Percentiles rank a stretch among this genome's conserved stretches.
phyloP scores from a whole-genome alignment of 2,113 vertebrate genomes.

The Barnardius zonarius region DNA sequence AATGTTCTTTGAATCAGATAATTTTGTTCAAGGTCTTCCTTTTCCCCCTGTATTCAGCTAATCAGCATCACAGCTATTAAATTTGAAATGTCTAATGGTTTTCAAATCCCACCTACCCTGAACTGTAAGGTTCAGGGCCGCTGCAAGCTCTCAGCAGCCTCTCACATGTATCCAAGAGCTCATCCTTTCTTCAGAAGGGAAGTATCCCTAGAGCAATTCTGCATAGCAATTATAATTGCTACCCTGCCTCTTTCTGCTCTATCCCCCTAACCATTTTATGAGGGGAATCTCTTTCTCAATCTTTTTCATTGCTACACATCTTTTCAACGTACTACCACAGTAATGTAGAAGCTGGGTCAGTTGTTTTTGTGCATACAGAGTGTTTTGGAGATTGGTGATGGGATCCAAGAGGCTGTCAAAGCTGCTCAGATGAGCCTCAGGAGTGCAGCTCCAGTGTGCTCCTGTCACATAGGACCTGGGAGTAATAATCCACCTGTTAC shows the following conservation, averaged over 20 bases:
- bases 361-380: background rate
- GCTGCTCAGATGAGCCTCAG: background rate
- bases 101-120: background rate
- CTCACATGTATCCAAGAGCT: background rate
- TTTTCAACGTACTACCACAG: background rate
- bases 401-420: background rate
- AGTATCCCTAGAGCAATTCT: background rate
- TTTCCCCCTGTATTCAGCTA: background rate
- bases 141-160: background rate
- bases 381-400: background rate
- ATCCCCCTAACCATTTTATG: background rate
- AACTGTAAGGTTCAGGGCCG: background rate
- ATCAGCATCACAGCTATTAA: background rate
- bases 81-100: background rate
- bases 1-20: background rate
- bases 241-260: background rate
- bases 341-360: background rate
- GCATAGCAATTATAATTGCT: background rate
- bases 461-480: background rate
- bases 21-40: background rate
- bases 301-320: background rate
- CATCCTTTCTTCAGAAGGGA: background rate
- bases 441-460: background rate
- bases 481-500: background rate
- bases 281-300: background rate